phyloP scores from a whole-genome alignment of 2,113 vertebrate genomes.

The Buteo buteo region DNA sequence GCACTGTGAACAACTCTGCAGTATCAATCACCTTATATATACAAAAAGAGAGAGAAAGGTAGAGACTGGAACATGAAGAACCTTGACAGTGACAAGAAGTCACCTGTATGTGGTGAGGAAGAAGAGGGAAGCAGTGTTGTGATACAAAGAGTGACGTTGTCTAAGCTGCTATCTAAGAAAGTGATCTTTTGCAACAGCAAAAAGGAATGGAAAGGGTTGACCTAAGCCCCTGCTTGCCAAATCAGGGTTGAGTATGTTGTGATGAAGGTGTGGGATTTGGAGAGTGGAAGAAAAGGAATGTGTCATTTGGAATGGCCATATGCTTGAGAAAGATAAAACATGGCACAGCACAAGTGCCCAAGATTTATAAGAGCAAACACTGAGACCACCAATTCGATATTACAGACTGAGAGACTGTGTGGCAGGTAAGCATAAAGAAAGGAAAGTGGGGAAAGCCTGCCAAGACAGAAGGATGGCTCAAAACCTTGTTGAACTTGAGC shows the following conservation, averaged over 20 bases:
- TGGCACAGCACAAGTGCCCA: neutral
- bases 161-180: neutral
- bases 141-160: neutral
- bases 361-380: neutral
- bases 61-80: neutral
- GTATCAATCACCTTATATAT: accelerated
- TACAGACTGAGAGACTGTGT: neutral
- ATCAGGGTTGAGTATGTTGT: neutral
- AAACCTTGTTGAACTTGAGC: neutral
- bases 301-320: neutral
- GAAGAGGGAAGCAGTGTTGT: neutral
- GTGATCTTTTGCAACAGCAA: neutral
- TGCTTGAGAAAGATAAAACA: neutral
- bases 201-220: neutral
- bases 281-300: neutral
- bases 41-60: neutral
- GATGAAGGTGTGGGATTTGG: neutral
- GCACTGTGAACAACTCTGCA: neutral
- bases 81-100: neutral
- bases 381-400: neutral
- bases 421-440: neutral
- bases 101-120: neutral
- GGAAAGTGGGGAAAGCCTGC: neutral
- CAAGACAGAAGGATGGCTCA: neutral
- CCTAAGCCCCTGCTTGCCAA: neutral